Base-by-base conservation (phyloP, 2,113 vertebrate genomes). In the Grammomys surdaster region DNA sequence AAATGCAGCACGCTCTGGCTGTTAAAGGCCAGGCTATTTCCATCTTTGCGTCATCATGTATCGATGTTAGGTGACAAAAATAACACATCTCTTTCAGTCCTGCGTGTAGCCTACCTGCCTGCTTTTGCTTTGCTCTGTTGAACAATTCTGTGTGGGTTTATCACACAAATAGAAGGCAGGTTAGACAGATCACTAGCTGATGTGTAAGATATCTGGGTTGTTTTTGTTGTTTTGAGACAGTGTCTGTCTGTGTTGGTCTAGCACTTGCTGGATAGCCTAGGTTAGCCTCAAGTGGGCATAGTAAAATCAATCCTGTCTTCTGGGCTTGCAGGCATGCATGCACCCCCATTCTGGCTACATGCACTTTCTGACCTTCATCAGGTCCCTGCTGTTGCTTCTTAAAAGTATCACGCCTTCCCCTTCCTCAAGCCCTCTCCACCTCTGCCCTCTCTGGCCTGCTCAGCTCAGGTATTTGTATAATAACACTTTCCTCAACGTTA, bases 11-110 rank as follows among this genome's bases (percentile, higher is more conserved):
- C 13, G 43, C 16, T 89, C 43, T 31, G 16, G 33, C 56, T 65
- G 58, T 46, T 46, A 65, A 24, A 67, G 82, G 26, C n/a, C 51
- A 63, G 54, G 58, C 81, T 88, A 46, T 88, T 51, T 56, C 56
- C 76, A 43, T 48, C 36, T 70, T 63, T 13, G 85, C 22, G 28
- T 93, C 12, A 31, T 88, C 24, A 5, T 28, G 2, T 77, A 58
- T 73, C 26, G 92, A 72, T 89, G 89, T 96, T 67, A 56, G 48
- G 46, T 96, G 67, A 24, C 82, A 89, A 86, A 76, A 94, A 36
- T 96, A 88, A 31, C 33, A 76, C 36, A 54, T 81, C 6, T 11
- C n/a, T 78, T 92, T 88, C 7, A 58, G 46, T 77, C 81, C 56
- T 5, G 26, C 33, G 26, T 8, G 14, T 81, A 2, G 77, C 73